A percentile compares a stretch with the other conserved stretches of the same genome.
Evolutionary conservation across 2,113 vertebrate genomes (phyloP).

Genomic region (Orycteropus afer): DNA sequence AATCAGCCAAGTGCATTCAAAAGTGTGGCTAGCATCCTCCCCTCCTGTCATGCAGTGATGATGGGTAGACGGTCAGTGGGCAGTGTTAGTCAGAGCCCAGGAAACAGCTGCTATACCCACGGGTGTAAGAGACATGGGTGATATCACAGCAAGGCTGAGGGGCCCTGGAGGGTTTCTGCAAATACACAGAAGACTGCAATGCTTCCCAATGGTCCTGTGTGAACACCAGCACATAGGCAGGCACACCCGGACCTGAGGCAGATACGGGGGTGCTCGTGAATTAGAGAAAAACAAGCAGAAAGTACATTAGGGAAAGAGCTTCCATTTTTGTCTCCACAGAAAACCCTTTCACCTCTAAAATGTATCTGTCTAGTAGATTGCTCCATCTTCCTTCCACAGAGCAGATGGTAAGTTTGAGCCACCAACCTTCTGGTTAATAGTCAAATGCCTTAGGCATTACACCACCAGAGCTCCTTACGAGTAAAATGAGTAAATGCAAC

Average conservation of each 20-base stretch:
- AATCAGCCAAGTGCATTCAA: accelerated
- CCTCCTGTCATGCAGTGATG: accelerated
- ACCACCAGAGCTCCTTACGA: no score
- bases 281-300: background rate
- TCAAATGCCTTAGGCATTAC: no score
- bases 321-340: background rate
- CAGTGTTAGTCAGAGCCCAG: background rate
- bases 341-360: background rate
- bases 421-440: no score
- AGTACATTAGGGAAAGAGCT: background rate
- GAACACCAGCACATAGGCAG: background rate
- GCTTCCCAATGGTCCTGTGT: accelerated
- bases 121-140: accelerated
- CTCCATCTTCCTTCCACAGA: no score
- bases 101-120: accelerated
- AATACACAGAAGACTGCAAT: background rate
- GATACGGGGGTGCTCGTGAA: accelerated
- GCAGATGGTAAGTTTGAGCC: no score
- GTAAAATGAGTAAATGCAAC: background rate
- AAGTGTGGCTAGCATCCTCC: accelerated
- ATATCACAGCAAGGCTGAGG: background rate
- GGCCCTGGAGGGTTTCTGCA: background rate
- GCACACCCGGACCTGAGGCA: accelerated
- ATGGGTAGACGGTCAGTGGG: accelerated
- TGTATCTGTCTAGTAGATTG: background rate